phyloP scores from a whole-genome alignment of 2,888 invertebrate genomes.

The Sipunculus nudus region DNA sequence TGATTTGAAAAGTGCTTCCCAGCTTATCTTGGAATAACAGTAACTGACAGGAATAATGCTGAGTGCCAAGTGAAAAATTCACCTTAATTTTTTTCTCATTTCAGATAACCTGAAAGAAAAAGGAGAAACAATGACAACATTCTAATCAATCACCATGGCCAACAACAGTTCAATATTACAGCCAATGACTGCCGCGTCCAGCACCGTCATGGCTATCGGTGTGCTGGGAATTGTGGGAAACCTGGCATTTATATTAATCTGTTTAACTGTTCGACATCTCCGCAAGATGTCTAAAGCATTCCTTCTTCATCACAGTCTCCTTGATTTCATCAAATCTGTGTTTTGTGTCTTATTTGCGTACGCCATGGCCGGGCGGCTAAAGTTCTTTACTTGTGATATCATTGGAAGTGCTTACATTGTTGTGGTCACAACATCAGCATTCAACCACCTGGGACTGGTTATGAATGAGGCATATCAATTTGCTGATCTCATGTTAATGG shows the following conservation, averaged over 20 bases:
- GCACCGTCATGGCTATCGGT: no score
- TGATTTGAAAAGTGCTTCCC: no score
- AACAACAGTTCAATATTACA: background rate
- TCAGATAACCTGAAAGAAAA: no score
- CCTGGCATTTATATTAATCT: constrained; percentile 18
- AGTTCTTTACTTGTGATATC: constrained; percentile 73
- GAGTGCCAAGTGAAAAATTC: no score
- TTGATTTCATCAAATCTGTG: constrained; percentile 59
- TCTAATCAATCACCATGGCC: no score
- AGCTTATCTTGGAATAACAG: no score
- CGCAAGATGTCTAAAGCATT: constrained; percentile 59
- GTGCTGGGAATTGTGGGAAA: constrained; percentile 34
- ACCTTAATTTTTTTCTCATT: no score
- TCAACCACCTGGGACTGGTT: constrained; percentile 79
- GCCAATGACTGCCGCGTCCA: background rate
- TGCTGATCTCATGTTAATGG: constrained; percentile 41
- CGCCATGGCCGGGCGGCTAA: constrained; percentile 45
- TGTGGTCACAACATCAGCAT: constrained; percentile 87
- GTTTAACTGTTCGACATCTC: constrained; percentile 39
- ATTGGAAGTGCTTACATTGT: constrained; percentile 89
- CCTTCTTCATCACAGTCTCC: constrained; percentile 55
- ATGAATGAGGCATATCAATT: constrained; percentile 63
- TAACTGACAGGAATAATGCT: no score
- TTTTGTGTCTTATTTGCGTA: constrained; percentile 60
- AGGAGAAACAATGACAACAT: no score